Evolutionary conservation across 1,140 invertebrate genomes (phyloP).

Genomic region (Lanistes nyassanus): DNA sequence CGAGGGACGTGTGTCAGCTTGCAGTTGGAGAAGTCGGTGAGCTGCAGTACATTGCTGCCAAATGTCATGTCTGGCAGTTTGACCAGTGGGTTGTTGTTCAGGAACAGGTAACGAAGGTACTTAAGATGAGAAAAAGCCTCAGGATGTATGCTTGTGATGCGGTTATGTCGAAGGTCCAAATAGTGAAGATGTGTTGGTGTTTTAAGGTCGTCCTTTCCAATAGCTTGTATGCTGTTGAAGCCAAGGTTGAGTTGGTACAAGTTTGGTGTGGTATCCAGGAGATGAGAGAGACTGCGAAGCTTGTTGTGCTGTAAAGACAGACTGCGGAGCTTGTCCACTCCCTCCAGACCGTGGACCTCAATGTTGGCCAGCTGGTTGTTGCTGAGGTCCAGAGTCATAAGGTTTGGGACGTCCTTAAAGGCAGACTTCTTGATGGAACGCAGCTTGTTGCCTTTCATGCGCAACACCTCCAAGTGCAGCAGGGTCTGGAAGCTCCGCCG

Average conservation of each 20-base stretch:
- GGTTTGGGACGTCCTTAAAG: slow-evolving; percentile 39
- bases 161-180: slow-evolving; percentile 76
- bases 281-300: slow-evolving; percentile 60
- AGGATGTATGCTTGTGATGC: slow-evolving; percentile 72
- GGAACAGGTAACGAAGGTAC: slow-evolving; percentile 82
- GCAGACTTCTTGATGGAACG: slow-evolving; percentile 33
- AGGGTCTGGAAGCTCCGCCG: slow-evolving; percentile 38
- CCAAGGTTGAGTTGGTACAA: slow-evolving; percentile 80
- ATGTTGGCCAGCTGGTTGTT: slow-evolving; percentile 74
- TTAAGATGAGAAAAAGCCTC: slow-evolving; percentile 79
- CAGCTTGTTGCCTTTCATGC: slow-evolving; percentile 53
- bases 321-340: slow-evolving; percentile 60
- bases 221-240: slow-evolving; percentile 76
- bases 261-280: slow-evolving; percentile 64
- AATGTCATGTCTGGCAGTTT: slow-evolving; percentile 80
- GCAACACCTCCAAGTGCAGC: slow-evolving; percentile 44
- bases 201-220: slow-evolving; percentile 80
- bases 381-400: slow-evolving; percentile 72
- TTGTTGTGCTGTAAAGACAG: slow-evolving; percentile 68
- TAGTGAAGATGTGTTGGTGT: slow-evolving; percentile 61
- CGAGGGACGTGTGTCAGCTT: slow-evolving; percentile 83
- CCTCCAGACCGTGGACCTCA: slow-evolving; percentile 49
- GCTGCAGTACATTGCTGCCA: slow-evolving; percentile 63
- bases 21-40: slow-evolving; percentile 84
- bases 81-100: slow-evolving; percentile 81